Evolutionary conservation across 2,113 vertebrate species (phyloP).

Genomic region (Ginglymostoma cirratum): DNA sequence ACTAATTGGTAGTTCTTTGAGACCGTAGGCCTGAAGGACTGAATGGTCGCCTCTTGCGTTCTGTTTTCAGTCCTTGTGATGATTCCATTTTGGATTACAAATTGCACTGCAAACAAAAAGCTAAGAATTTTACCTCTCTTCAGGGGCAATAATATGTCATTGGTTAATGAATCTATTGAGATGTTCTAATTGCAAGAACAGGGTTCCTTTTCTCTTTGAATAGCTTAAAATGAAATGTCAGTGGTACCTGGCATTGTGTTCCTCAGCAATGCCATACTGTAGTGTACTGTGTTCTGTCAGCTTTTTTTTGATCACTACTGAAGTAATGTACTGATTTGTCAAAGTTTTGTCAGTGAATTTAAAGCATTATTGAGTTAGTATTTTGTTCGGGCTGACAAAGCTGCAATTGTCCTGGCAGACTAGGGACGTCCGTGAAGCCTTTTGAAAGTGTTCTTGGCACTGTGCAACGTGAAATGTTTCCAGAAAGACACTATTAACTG

Average conservation of each 20-base stretch:
- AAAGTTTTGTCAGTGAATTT: neutral
- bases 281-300: neutral
- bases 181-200: neutral
- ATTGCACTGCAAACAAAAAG: neutral
- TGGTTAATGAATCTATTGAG: neutral
- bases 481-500: neutral
- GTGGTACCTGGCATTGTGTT: neutral
- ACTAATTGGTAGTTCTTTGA: neutral
- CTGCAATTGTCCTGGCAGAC: neutral
- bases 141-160: neutral
- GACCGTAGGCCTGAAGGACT: neutral
- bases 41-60: neutral
- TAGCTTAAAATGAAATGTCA: neutral
- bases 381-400: neutral
- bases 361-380: neutral
- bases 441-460: slow-evolving; percentile 1
- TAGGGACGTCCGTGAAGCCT: neutral
- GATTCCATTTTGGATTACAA: neutral
- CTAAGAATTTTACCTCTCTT: neutral
- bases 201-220: neutral
- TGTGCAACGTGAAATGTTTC: neutral
- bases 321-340: slow-evolving; percentile 16
- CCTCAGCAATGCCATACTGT: neutral
- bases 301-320: neutral
- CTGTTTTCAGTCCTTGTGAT: neutral